A percentile compares a stretch with the other conserved stretches of the same genome.
These are phyloP conservation scores for Dendroctonus ponderosae DNA, from an alignment of 1,140 invertebrate species.

Conservation along the genomic window DNA sequence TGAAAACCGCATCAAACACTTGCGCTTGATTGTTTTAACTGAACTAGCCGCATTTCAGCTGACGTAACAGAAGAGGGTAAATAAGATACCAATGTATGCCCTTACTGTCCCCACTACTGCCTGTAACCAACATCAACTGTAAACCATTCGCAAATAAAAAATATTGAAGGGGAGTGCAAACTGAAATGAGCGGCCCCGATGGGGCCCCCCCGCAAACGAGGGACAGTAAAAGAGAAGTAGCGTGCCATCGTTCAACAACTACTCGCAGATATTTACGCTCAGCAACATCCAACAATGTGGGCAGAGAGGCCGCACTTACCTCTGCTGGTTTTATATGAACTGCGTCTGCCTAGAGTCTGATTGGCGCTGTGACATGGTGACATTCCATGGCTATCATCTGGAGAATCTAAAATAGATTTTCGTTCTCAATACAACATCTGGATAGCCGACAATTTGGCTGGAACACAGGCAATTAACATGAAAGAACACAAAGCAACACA, in stretches of 20 bases:
- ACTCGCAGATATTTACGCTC: conserved; percentile 14
- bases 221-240: conserved; percentile 32
- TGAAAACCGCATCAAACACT: too few relatives aligned
- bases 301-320: conserved; percentile 58
- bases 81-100: conserved; percentile 10
- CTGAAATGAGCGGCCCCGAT: conserved; percentile 14
- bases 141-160: conserved; percentile 27
- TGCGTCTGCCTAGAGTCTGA: conserved; percentile 68
- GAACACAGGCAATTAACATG: conserved; percentile 27
- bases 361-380: conserved; percentile 68
- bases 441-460: not conserved
- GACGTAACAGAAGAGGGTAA: not conserved
- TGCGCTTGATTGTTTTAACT: too few relatives aligned
- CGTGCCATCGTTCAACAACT: conserved; percentile 27
- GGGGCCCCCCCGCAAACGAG: conserved; percentile 11
- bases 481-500: conserved; percentile 50
- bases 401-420: conserved; percentile 59
- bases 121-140: conserved; percentile 21
- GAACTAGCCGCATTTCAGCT: conserved; percentile 9
- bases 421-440: not conserved
- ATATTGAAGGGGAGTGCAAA: conserved; percentile 11
- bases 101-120: conserved; percentile 22
- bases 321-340: conserved; percentile 83
- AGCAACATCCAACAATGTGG: conserved; percentile 21
- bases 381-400: conserved; percentile 73